phyloP scores from a whole-genome alignment of 1,140 invertebrate species.

The Phthorimaea operculella region DNA sequence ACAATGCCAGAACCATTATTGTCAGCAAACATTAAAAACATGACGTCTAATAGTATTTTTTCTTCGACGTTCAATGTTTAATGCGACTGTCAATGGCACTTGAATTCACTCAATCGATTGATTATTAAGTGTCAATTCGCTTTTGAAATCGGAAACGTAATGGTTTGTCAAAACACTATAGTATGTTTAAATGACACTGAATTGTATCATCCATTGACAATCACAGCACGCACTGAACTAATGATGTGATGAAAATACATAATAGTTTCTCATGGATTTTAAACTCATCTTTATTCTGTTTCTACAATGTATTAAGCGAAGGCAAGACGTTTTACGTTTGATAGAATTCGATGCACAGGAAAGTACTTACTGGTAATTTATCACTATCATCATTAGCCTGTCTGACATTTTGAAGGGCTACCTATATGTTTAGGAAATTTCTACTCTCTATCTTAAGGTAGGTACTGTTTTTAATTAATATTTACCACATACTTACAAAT shows the following conservation, averaged over 20 bases:
- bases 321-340: no score
- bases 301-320: no score
- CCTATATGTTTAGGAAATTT: no score
- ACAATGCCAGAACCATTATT: no score
- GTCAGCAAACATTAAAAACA: conserved; percentile 41
- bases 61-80: conserved; percentile 15
- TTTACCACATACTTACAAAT: no score
- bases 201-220: conserved; percentile 35
- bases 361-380: no score
- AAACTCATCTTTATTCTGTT: not conserved
- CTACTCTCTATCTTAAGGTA: no score
- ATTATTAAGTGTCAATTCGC: conserved; percentile 36
- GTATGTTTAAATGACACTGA: conserved; percentile 43
- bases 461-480: no score
- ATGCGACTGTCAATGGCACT: conserved; percentile 45
- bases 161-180: conserved; percentile 63
- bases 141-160: conserved; percentile 38
- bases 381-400: no score
- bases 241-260: conserved; percentile 48
- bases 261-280: conserved; percentile 32
- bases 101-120: conserved; percentile 39
- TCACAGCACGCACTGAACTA: conserved; percentile 27
- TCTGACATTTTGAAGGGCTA: no score
- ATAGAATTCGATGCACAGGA: no score
- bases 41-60: conserved; percentile 41